Evolutionary conservation across 2,888 invertebrate genomes (phyloP).

Genomic region (Uloborus plumipes): DNA sequence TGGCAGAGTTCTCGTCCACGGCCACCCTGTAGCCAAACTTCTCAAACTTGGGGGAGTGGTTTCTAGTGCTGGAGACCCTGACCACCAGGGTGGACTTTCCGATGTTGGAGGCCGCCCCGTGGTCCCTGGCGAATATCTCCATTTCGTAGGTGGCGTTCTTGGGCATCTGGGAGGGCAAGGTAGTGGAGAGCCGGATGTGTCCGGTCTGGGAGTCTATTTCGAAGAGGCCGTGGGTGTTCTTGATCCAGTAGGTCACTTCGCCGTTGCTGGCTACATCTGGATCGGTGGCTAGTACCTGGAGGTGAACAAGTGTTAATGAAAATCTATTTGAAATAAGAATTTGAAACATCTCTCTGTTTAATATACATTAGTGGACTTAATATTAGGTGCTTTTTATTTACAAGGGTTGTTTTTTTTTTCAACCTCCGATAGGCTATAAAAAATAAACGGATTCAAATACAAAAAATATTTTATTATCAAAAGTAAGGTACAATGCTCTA

Average conservation of each 20-base stretch:
- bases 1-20: slow-evolving; percentile 68
- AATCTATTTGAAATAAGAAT: no score
- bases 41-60: slow-evolving; percentile 68
- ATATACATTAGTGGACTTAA: no score
- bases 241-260: slow-evolving; percentile 69
- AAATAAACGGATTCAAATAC: no score
- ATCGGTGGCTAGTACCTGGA: slow-evolving; percentile 67
- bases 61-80: slow-evolving; percentile 67
- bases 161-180: slow-evolving; percentile 55
- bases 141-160: slow-evolving; percentile 67
- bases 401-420: no score
- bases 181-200: slow-evolving; percentile 66
- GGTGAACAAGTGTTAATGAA: no score
- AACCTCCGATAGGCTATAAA: no score
- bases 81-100: slow-evolving; percentile 67
- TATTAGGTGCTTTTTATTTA: no score
- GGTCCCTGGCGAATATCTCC: slow-evolving; percentile 68
- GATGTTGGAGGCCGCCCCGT: slow-evolving; percentile 68
- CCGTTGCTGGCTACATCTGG: slow-evolving; percentile 67
- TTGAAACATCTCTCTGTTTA: no score
- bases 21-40: slow-evolving; percentile 67
- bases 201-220: slow-evolving; percentile 68
- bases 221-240: slow-evolving; percentile 68
- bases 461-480: no score
- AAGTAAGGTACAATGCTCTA: no score